phyloP scores from a whole-genome alignment of 2,797 vertebrate genomes.

The Fistularia commersonii region DNA sequence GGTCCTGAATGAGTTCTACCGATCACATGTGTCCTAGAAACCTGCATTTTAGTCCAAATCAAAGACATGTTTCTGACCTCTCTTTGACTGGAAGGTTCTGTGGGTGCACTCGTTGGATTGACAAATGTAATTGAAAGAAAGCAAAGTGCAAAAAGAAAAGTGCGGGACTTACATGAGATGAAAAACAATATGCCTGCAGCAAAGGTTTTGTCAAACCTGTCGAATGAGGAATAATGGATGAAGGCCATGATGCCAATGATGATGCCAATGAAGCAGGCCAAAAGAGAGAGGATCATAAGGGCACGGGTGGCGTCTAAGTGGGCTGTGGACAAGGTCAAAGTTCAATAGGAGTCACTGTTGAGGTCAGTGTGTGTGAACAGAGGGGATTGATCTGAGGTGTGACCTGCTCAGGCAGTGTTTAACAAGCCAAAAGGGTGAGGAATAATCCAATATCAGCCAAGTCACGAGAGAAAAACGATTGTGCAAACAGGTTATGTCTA shows the following conservation, averaged over 20 bases:
- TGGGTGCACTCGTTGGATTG: too few species aligned
- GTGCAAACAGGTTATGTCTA: too few species aligned
- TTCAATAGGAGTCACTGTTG: slow-evolving; percentile 35
- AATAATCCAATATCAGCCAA: neutral
- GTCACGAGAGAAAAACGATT: too few species aligned
- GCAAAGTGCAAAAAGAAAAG: neutral
- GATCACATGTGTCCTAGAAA: too few species aligned
- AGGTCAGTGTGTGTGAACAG: slow-evolving; percentile 16
- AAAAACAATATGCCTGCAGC: slow-evolving; percentile 77
- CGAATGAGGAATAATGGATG: slow-evolving; percentile 75
- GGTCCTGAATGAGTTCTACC: too few species aligned
- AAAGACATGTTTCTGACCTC: too few species aligned
- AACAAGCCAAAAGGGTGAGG: slow-evolving; percentile 3
- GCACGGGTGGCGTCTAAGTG: slow-evolving; percentile 74
- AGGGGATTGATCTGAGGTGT: slow-evolving; percentile 10
- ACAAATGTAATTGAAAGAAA: slow-evolving; percentile 9
- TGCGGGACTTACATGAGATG: slow-evolving; percentile 72
- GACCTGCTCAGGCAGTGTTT: slow-evolving; percentile 1
- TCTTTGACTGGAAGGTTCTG: too few species aligned
- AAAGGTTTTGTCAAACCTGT: slow-evolving; percentile 77
- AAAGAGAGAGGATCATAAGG: slow-evolving; percentile 74
- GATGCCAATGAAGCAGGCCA: slow-evolving; percentile 74
- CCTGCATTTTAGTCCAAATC: too few species aligned
- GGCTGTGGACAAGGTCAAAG: slow-evolving; percentile 54
- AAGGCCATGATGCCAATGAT: slow-evolving; percentile 77